These are phyloP conservation scores for Troides oblongomaculatus DNA, from an alignment of 2,888 invertebrate species.

Conservation along the genomic window DNA sequence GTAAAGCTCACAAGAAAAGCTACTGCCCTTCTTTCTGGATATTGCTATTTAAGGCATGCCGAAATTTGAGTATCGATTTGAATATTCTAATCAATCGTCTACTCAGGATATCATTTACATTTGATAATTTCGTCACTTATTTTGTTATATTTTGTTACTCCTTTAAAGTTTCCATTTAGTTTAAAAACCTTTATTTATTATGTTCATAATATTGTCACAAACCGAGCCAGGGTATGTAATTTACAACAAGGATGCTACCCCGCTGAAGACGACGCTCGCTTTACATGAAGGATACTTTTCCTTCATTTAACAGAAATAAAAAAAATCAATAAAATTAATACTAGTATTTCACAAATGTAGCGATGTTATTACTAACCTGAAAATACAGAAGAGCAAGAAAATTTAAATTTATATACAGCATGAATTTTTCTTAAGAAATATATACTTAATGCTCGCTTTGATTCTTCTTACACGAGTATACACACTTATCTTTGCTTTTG, in stretches of 20 bases:
- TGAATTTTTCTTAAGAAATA: no score
- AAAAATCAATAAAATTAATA: background rate
- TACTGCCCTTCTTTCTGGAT: no score
- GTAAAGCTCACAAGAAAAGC: no score
- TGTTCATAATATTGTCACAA: constrained; percentile 50
- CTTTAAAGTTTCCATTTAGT: constrained; percentile 26
- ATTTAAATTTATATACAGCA: no score
- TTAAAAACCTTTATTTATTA: constrained; percentile 42
- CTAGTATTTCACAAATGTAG: background rate
- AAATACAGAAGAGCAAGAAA: no score
- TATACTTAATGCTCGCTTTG: no score
- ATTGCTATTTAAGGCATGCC: no score
- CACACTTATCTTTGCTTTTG: no score
- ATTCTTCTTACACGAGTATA: no score
- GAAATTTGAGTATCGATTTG: no score
- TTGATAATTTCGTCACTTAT: background rate
- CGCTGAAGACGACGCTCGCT: constrained; percentile 41
- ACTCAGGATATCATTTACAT: background rate
- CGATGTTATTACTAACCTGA: no score
- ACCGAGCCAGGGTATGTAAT: constrained; percentile 49
- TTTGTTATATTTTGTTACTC: constrained; percentile 6
- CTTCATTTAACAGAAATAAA: background rate
- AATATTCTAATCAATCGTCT: no score
- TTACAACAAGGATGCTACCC: constrained; percentile 47
- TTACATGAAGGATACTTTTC: constrained; percentile 33